A percentile compares a stretch with the other conserved stretches of the same genome.
phyloP scores from a whole-genome alignment of 1,140 invertebrate genomes.

The Macrosteles quadrilineatus region DNA sequence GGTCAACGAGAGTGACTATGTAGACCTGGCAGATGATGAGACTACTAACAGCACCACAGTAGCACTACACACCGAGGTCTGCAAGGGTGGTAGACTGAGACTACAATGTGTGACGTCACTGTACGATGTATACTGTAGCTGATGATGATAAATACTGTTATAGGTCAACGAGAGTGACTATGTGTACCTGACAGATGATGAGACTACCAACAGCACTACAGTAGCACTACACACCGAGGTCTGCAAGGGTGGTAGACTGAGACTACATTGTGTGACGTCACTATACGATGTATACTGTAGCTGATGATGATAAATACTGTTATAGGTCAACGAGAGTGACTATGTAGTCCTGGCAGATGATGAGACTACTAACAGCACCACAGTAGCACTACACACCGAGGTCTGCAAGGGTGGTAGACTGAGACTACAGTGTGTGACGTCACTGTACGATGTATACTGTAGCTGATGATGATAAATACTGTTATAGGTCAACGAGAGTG shows the following conservation, averaged over 20 bases:
- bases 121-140: slow-evolving; percentile 12
- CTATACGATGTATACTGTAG: slow-evolving; percentile 8
- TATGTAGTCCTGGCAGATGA: not conserved
- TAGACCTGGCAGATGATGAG: not conserved
- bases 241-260: slow-evolving; percentile 1
- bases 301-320: too few species aligned
- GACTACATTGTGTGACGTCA: slow-evolving; percentile 1
- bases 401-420: too few species aligned
- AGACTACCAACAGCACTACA: not conserved
- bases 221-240: not conserved
- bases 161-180: slow-evolving; percentile 13
- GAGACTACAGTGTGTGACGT: too few species aligned
- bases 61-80: not conserved
- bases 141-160: too few species aligned
- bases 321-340: not conserved
- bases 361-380: not conserved
- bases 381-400: too few species aligned
- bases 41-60: slow-evolving; percentile 3
- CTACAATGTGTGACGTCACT: slow-evolving; percentile 3
- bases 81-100: not conserved
- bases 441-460: too few species aligned
- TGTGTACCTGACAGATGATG: not conserved
- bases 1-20: not conserved
- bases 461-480: too few species aligned
- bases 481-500: slow-evolving; percentile 6